Percentiles rank a stretch among this genome's conserved stretches.
Evolutionary conservation across 2,888 invertebrate genomes (phyloP).

Genomic region (Acanthosepion esculentum): DNA sequence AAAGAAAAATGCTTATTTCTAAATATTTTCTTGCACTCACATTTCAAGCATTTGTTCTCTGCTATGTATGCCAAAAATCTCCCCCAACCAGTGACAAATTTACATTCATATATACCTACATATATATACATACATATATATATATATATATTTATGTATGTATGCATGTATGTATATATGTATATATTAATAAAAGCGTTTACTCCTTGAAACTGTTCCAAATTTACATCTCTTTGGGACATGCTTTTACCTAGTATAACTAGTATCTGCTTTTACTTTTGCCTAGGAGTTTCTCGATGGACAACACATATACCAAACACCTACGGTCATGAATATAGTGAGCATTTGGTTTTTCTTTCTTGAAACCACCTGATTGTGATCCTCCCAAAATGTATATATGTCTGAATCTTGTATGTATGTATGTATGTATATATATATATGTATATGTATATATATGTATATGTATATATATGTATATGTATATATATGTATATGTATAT

Average conservation of each 20-base stretch:
- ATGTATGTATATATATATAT: not conserved
- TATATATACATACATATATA: too few species aligned
- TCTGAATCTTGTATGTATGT: not conserved
- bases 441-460: not conserved
- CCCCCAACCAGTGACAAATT: not conserved
- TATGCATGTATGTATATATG: not conserved
- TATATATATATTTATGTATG: not conserved
- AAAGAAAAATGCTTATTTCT: not conserved
- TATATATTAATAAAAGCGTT: not conserved
- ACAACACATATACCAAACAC: conserved; percentile 21
- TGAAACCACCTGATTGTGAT: not conserved
- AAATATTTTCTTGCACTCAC: not conserved
- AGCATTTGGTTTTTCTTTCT: conserved; percentile 33
- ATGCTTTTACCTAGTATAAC: not conserved
- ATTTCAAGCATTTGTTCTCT: not conserved
- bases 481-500: not conserved
- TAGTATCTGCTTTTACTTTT: not conserved
- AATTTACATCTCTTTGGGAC: not conserved
- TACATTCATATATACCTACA: not conserved
- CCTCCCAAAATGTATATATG: conserved; percentile 33
- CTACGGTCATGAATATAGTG: not conserved
- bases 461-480: not conserved
- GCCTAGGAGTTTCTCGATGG: not conserved
- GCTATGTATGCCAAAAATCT: conserved; percentile 7
- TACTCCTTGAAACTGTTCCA: not conserved